Conservation (phyloP, 2,888 invertebrate species). For the Allolobophora icterica region DNA sequence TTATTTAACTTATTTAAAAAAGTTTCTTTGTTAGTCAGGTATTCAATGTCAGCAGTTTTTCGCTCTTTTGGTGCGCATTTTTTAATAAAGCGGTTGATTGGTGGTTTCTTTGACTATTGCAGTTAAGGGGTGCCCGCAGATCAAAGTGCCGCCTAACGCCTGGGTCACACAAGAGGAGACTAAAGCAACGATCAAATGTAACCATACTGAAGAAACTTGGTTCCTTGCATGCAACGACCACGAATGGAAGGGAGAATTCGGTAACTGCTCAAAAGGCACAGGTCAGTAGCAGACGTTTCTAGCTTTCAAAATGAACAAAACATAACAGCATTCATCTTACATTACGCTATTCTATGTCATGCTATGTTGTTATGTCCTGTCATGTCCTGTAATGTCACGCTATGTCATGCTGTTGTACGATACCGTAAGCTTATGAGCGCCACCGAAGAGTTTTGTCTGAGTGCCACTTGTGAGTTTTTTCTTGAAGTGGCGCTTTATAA, state of each 20-base stretch:
- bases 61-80: background rate
- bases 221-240: constrained; percentile 38
- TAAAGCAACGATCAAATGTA: constrained; percentile 39
- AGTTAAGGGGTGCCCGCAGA: constrained; percentile 34
- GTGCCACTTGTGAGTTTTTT: no score
- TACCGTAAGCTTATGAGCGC: no score
- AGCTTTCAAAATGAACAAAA: background rate
- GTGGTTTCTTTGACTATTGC: background rate
- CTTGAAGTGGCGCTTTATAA: no score
- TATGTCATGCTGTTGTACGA: no score
- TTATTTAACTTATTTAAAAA: background rate
- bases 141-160: constrained; percentile 26
- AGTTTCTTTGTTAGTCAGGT: background rate
- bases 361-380: background rate
- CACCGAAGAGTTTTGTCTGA: no score
- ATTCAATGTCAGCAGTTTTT: background rate
- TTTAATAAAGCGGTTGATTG: background rate
- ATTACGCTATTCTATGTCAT: background rate
- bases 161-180: constrained; percentile 31
- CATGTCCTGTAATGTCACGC: no score
- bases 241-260: constrained; percentile 38
- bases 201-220: constrained; percentile 39
- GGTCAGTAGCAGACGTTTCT: background rate
- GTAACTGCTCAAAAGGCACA: constrained; percentile 38
- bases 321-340: background rate